phyloP scores from a whole-genome alignment of 2,797 vertebrate genomes.

The Alca torda region DNA sequence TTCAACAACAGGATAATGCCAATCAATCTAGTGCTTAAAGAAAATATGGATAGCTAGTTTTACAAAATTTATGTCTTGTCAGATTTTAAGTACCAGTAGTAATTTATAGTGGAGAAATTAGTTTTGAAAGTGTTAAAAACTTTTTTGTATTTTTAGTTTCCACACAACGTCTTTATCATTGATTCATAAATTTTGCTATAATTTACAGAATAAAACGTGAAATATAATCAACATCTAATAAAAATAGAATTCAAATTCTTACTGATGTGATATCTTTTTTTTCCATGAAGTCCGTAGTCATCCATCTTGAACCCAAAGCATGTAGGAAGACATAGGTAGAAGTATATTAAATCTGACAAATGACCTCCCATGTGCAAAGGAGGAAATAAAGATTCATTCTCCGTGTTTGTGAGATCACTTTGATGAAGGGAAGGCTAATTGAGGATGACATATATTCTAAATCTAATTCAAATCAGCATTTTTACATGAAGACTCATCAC shows the following conservation, averaged over 20 bases:
- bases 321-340: slow-evolving; percentile 79
- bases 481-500: slow-evolving; percentile 84
- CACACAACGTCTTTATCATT: not conserved
- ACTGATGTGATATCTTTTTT: slow-evolving; percentile 23
- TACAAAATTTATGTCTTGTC: not conserved
- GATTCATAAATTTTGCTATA: not conserved
- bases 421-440: slow-evolving; percentile 83
- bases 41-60: not conserved
- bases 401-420: slow-evolving; percentile 82
- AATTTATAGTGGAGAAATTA: not conserved
- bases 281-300: slow-evolving; percentile 56
- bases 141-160: not conserved
- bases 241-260: slow-evolving; percentile 57
- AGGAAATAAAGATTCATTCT: slow-evolving; percentile 86
- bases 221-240: slow-evolving; percentile 35
- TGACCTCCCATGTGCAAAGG: slow-evolving; percentile 83
- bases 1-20: not conserved
- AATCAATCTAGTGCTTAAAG: not conserved
- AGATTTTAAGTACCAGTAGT: not conserved
- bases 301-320: slow-evolving; percentile 77
- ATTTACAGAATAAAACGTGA: not conserved
- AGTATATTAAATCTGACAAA: slow-evolving; percentile 84
- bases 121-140: not conserved
- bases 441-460: slow-evolving; percentile 82
- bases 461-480: slow-evolving; percentile 84